Conservation (phyloP, 2,113 vertebrate genomes). For the Corythornis madagascariensis region DNA sequence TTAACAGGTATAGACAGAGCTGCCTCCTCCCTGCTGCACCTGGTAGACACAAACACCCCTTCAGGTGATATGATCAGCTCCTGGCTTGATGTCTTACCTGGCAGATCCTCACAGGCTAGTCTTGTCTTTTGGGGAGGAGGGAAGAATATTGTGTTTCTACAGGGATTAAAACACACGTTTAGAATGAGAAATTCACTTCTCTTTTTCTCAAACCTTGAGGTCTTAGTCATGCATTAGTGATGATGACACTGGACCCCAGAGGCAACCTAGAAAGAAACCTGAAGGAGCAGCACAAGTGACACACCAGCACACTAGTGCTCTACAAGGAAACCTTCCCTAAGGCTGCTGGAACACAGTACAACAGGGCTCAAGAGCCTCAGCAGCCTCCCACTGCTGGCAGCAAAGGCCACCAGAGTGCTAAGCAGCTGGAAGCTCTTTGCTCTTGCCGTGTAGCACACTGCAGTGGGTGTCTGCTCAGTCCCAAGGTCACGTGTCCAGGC, state of each 20-base stretch:
- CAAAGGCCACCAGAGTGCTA: not conserved
- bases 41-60: not conserved
- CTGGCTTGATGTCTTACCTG: rapidly evolving
- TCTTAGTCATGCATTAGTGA: not conserved
- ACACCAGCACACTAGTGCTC: not conserved
- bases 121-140: not conserved
- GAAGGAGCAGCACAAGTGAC: not conserved
- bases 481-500: not conserved
- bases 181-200: not conserved
- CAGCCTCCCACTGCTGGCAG: not conserved
- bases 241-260: not conserved
- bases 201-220: not conserved
- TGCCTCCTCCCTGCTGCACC: not conserved
- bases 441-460: not conserved
- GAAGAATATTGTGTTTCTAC: not conserved
- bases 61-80: not conserved
- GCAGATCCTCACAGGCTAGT: not conserved
- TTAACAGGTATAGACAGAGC: not conserved
- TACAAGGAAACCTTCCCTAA: not conserved
- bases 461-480: not conserved
- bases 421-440: not conserved
- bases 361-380: rapidly evolving
- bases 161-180: not conserved
- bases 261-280: not conserved
- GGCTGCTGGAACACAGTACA: not conserved